Base-by-base conservation (phyloP, 1,140 invertebrate genomes). In the Drosophila mojavensis region DNA sequence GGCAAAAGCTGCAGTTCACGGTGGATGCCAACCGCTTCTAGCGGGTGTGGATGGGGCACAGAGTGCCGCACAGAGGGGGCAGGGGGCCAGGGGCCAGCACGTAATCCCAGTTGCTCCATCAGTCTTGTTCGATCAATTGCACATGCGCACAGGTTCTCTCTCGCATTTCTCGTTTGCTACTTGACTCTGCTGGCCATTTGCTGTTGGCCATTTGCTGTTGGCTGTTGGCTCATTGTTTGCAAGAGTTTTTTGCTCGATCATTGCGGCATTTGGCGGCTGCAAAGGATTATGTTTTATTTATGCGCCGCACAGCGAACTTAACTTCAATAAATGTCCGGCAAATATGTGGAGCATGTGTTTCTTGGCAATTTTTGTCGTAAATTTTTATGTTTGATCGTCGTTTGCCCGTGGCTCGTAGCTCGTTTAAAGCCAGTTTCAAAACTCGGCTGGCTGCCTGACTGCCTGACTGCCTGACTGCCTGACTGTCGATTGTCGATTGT, bases 321-420 rank as follows among this genome's bases (percentile, higher is more conserved):
- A 91, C 90, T 91, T 89, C 91, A 91, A 91, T 91, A 91, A 91
- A 91, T 91, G 90, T 91, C 90, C 88, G 79, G 84, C 90, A 91
- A 91, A 91, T 91, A 91, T 91, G 90, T 91, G 90, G 91, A 91
- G 90, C 90, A 91, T 91, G 90, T 91, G 90, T 91, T 91, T 90
- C 83, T 81, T 81, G 75, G 76, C 89, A 88, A 91, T 90, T 90
- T 90, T 86, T 84, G 90, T 91, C 90, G 90, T 91, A 80, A 86
- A 91, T 91, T 91, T 91, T 86, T 91, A 91, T 84, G 78, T 79
- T 90, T 90, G 75, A 81, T 75, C 56, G 64, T 33, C 65, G 63
- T 72, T 60, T 50, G 60, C 77, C 45, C 28, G 20, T 24, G 3
- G 20, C 28, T 30, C 28, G 50, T 41, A 15, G 28, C 51, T 26